These are phyloP conservation scores for Fukomys damarensis DNA, from an alignment of 2,113 vertebrate species.

Conservation along the genomic window DNA sequence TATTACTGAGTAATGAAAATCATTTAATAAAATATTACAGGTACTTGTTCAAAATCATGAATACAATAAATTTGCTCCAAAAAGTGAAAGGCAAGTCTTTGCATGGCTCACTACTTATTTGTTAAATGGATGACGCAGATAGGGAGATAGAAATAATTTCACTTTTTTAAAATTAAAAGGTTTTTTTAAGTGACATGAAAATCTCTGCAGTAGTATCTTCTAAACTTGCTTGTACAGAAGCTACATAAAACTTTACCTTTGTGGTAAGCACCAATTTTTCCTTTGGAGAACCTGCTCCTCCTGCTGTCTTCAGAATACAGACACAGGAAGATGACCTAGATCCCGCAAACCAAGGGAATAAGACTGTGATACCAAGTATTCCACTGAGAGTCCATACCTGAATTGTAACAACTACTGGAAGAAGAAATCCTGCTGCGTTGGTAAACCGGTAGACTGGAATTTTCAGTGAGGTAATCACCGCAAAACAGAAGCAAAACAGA, in stretches of 20 bases:
- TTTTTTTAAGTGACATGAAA: neutral
- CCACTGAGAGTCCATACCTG: neutral
- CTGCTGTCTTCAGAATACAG: neutral
- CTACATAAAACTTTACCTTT: constrained; percentile 3
- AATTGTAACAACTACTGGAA: neutral
- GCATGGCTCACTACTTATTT: neutral
- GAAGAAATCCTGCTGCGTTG: neutral
- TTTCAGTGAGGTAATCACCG: neutral
- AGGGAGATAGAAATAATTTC: neutral
- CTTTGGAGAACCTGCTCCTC: neutral
- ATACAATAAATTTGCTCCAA: constrained; percentile 46
- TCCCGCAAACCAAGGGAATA: neutral
- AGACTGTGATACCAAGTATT: neutral
- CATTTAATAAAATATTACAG: constrained; percentile 75
- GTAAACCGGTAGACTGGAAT: neutral
- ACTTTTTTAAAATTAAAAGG: constrained; percentile 14
- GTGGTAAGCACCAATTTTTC: neutral
- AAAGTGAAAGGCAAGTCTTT: constrained; percentile 8
- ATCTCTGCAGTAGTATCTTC: neutral
- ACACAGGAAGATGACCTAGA: neutral
- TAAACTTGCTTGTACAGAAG: neutral
- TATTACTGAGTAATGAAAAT: constrained; percentile 77
- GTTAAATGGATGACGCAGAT: constrained; percentile 16
- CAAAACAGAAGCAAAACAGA: constrained; percentile 17
- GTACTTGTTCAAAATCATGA: constrained; percentile 63